Conservation (phyloP, 2,888 invertebrate species). For the Strigamia transsilvanica region DNA sequence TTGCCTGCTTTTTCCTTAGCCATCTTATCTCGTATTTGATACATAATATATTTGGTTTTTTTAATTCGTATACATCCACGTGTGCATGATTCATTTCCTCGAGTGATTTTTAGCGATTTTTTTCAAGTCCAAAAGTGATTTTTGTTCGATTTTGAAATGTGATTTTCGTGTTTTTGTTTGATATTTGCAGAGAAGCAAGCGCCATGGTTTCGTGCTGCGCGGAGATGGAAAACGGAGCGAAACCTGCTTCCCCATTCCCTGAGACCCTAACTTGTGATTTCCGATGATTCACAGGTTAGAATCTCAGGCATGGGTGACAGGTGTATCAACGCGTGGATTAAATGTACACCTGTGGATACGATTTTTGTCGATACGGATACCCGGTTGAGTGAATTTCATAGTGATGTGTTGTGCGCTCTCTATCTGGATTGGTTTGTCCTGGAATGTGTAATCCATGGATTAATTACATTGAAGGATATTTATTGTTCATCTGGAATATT, state of each 20-base stretch:
- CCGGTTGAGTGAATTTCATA: conserved; percentile 18
- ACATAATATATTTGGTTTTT: background rate
- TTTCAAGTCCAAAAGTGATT: no score
- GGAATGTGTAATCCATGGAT: conserved; percentile 34
- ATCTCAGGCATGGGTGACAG: conserved; percentile 75
- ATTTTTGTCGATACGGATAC: background rate
- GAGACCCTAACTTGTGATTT: conserved; percentile 80
- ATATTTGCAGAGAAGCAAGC: background rate
- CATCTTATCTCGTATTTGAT: background rate
- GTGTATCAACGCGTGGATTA: conserved; percentile 9
- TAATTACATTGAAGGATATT: conserved; percentile 26
- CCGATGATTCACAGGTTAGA: conserved; percentile 75
- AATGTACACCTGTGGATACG: background rate
- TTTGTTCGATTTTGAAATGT: no score
- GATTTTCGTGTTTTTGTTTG: background rate
- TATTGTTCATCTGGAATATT: conserved; percentile 7
- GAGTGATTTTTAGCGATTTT: no score
- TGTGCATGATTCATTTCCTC: background rate
- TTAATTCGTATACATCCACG: background rate
- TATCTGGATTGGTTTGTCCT: conserved; percentile 16
- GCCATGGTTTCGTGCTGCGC: background rate
- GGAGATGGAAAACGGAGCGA: background rate
- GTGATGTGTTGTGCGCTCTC: conserved; percentile 18
- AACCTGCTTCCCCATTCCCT: conserved; percentile 74
- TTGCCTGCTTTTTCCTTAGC: conserved; percentile 6